A percentile compares a stretch with the other conserved stretches of the same genome.
phyloP scores from a whole-genome alignment of 2,797 vertebrate species.

The Rhinophrynus dorsalis region DNA sequence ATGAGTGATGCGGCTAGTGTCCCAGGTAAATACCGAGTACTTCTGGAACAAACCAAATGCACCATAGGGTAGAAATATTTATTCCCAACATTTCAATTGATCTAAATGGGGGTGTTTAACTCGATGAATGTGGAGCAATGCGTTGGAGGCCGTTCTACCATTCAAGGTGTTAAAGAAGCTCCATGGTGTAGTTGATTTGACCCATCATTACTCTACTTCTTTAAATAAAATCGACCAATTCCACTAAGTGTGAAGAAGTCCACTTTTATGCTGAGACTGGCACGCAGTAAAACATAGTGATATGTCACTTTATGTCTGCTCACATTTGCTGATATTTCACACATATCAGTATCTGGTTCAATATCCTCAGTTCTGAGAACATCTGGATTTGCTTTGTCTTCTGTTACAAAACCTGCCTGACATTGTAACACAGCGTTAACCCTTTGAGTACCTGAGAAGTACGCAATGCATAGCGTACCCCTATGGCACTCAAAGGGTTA shows the following conservation, averaged over 20 bases:
- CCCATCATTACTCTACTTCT: not conserved
- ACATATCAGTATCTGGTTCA: conserved; percentile 42
- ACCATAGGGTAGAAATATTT: too few relatives aligned
- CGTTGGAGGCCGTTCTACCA: too few relatives aligned
- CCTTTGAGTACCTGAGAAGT: too few relatives aligned
- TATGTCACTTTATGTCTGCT: conserved; percentile 45
- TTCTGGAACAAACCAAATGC: too few relatives aligned
- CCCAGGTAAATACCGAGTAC: too few relatives aligned
- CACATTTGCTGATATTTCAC: conserved; percentile 44
- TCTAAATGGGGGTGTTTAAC: too few relatives aligned
- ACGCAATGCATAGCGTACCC: too few relatives aligned
- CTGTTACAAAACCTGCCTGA: conserved; percentile 29
- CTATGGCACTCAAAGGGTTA: too few relatives aligned
- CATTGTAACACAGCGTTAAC: conserved; percentile 13
- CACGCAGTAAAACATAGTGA: conserved; percentile 10
- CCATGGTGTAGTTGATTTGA: not conserved
- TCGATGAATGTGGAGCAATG: too few relatives aligned
- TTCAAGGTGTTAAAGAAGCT: too few relatives aligned
- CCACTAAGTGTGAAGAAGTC: conserved; percentile 4
- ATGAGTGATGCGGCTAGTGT: too few relatives aligned
- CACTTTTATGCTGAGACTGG: conserved; percentile 18
- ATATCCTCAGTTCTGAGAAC: conserved; percentile 33
- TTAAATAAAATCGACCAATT: not conserved
- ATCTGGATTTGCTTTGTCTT: conserved; percentile 43
- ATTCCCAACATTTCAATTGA: too few relatives aligned